Conservation (phyloP, 2,797 vertebrate species). For the Lacerta bilineata region DNA sequence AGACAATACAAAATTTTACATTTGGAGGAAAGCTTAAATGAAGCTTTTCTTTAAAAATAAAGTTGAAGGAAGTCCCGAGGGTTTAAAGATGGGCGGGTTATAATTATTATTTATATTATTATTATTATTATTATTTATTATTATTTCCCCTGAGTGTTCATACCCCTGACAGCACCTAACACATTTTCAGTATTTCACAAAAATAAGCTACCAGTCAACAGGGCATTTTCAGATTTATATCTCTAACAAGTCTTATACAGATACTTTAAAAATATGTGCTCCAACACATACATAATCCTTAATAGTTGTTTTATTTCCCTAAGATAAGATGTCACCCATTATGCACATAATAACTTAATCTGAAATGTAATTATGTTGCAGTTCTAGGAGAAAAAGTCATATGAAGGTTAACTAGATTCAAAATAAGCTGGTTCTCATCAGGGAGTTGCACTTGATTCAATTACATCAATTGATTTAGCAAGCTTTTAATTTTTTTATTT, state of each 20-base stretch:
- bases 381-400: slow-evolving; percentile 24
- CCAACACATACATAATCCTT: slow-evolving; percentile 34
- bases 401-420: slow-evolving; percentile 70
- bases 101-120: too few species aligned
- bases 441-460: slow-evolving; percentile 65
- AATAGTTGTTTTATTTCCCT: slow-evolving; percentile 46
- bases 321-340: slow-evolving; percentile 58
- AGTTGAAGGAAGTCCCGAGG: neutral
- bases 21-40: neutral
- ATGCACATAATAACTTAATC: slow-evolving; percentile 62
- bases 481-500: slow-evolving; percentile 65
- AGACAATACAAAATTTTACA: slow-evolving; percentile 10
- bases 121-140: too few species aligned
- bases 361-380: slow-evolving; percentile 61
- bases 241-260: slow-evolving; percentile 17
- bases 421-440: slow-evolving; percentile 68
- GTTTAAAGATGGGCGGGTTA: too few species aligned
- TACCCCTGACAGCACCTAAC: neutral
- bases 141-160: neutral
- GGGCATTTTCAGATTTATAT: slow-evolving; percentile 1
- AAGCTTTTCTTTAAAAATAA: too few species aligned
- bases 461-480: slow-evolving; percentile 66
- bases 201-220: slow-evolving; percentile 34
- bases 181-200: slow-evolving; percentile 14
- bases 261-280: slow-evolving; percentile 21